Conservation (phyloP, 2,797 vertebrate species). For the Sus cebifrons region DNA sequence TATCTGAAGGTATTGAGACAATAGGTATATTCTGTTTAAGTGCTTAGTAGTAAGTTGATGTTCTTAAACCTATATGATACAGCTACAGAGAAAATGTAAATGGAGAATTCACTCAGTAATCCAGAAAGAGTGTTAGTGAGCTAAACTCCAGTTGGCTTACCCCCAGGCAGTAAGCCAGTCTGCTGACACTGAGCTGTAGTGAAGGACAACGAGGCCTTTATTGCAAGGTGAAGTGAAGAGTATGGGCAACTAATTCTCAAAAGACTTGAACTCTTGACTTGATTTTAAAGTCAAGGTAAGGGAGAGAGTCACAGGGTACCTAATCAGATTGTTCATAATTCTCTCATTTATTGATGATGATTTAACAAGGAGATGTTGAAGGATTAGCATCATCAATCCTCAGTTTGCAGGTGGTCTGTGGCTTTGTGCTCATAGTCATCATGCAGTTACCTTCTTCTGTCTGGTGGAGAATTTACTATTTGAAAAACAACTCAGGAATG, state of each 20-base stretch:
- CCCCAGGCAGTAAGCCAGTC: background rate
- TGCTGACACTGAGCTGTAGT: background rate
- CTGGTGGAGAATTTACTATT: background rate
- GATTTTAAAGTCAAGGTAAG: background rate
- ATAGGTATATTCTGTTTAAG: background rate
- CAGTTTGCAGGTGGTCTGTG: background rate
- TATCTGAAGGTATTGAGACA: background rate
- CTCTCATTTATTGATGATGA: background rate
- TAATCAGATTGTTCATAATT: too few relatives aligned
- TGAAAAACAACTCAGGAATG: background rate
- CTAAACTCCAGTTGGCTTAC: background rate
- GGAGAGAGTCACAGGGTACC: background rate
- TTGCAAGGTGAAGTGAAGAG: background rate
- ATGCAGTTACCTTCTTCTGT: background rate
- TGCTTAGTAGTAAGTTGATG: background rate
- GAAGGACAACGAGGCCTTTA: background rate
- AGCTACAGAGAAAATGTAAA: background rate
- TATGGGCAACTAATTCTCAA: background rate
- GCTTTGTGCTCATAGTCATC: background rate
- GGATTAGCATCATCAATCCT: background rate
- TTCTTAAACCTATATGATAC: background rate
- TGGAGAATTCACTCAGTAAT: background rate
- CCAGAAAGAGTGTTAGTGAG: background rate
- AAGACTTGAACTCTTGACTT: background rate
- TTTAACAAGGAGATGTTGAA: background rate